A percentile compares a stretch with the other conserved stretches of the same genome.
phyloP scores from a whole-genome alignment of 1,140 invertebrate genomes.

The Bicyclus anynana region DNA sequence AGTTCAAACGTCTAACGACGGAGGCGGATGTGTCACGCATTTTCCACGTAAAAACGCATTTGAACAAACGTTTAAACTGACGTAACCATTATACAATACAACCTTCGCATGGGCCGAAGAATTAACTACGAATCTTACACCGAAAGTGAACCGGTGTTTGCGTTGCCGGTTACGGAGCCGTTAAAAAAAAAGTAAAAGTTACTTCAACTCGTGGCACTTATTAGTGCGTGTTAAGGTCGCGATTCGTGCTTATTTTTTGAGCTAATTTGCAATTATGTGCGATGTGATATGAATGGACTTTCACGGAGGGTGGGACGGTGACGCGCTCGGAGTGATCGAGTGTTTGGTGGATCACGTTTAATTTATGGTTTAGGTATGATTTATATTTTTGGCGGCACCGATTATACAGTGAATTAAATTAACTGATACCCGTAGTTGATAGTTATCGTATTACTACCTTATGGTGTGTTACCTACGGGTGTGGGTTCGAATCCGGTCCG shows the following conservation, averaged over 20 bases:
- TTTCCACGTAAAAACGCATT: neutral
- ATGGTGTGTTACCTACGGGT: too few relatives aligned
- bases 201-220: constrained; percentile 19
- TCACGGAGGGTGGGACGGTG: constrained; percentile 36
- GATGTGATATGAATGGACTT: constrained; percentile 42
- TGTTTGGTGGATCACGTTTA: neutral
- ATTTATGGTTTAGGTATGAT: too few relatives aligned
- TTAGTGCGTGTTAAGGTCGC: constrained; percentile 27
- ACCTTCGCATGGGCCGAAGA: constrained; percentile 8
- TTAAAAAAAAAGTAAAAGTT: constrained; percentile 52
- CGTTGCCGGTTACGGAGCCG: constrained; percentile 7
- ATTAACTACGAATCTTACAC: constrained; percentile 14
- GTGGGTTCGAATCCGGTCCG: too few relatives aligned
- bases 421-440: too few relatives aligned
- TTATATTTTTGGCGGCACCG: too few relatives aligned
- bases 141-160: constrained; percentile 38
- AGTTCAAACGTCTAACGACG: neutral
- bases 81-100: constrained; percentile 21
- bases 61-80: neutral
- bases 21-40: neutral
- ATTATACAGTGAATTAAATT: too few relatives aligned
- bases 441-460: too few relatives aligned
- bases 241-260: constrained; percentile 21
- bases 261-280: constrained; percentile 36
- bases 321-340: constrained; percentile 2